phyloP scores from a whole-genome alignment of 2,113 vertebrate species.

The Aplodontia rufa region DNA sequence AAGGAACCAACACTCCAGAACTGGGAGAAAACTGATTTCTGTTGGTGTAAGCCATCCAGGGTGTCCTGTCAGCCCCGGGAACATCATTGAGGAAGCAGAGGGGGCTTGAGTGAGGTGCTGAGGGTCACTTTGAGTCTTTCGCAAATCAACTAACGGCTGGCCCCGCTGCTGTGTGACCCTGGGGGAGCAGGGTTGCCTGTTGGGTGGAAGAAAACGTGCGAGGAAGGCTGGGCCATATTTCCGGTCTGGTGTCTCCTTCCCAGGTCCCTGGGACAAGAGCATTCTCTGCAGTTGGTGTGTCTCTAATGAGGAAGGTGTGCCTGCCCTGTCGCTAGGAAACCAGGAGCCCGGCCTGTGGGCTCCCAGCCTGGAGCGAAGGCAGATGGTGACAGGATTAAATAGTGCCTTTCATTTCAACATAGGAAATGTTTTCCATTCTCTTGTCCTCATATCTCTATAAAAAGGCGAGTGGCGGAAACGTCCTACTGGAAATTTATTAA shows the following conservation, averaged over 20 bases:
- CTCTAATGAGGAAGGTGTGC: conserved; percentile 61
- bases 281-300: neutral
- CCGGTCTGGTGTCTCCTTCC: neutral
- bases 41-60: neutral
- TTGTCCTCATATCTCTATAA: conserved; percentile 71
- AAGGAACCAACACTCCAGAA: neutral
- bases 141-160: neutral
- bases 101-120: neutral
- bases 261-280: neutral
- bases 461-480: conserved; percentile 76
- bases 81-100: neutral
- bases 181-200: neutral
- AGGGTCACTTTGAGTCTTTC: neutral
- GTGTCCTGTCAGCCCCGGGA: neutral
- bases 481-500: conserved; percentile 73
- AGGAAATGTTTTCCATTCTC: conserved; percentile 76
- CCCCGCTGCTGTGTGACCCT: neutral
- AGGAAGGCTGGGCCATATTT: neutral
- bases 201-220: neutral
- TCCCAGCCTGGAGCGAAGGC: conserved; percentile 66
- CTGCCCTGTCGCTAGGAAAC: conserved; percentile 75
- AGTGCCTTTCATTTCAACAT: conserved; percentile 76
- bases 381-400: conserved; percentile 79
- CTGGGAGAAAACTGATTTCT: neutral
- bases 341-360: conserved; percentile 47